Percentiles rank a stretch among this genome's conserved stretches.
These are phyloP conservation scores for Crypturellus undulatus DNA, from an alignment of 2,113 vertebrate genomes.

Conservation along the genomic window DNA sequence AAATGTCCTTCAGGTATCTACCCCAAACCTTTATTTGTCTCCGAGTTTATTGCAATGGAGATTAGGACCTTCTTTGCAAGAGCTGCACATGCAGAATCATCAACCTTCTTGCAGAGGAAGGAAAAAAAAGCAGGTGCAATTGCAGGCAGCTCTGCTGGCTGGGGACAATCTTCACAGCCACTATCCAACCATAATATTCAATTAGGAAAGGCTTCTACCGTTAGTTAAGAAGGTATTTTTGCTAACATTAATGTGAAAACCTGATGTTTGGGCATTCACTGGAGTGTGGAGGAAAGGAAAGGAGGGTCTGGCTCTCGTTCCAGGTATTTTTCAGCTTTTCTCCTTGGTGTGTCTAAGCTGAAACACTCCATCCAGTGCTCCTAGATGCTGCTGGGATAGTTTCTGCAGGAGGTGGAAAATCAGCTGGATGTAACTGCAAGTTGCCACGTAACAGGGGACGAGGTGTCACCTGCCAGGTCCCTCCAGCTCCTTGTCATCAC, in stretches of 20 bases:
- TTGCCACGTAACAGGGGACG: not conserved
- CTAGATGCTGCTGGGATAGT: not conserved
- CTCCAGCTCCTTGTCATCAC: not conserved
- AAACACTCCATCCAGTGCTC: not conserved
- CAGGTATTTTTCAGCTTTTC: not conserved
- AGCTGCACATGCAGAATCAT: not conserved
- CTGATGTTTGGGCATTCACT: not conserved
- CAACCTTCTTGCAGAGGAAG: not conserved
- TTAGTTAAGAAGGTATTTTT: not conserved
- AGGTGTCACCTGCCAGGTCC: not conserved
- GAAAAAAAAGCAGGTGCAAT: not conserved
- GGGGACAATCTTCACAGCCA: not conserved
- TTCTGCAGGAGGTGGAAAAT: not conserved
- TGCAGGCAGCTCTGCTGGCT: not conserved
- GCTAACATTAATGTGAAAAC: not conserved
- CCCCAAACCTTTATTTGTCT: rapidly evolving
- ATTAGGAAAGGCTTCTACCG: not conserved
- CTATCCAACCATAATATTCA: rapidly evolving
- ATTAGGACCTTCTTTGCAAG: not conserved
- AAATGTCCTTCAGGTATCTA: not conserved
- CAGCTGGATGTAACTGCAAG: not conserved
- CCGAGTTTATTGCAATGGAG: not conserved
- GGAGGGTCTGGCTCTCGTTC: not conserved
- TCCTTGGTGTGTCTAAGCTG: not conserved
- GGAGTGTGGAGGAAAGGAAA: not conserved